These are phyloP conservation scores for Felis catus DNA, from an alignment of 2,113 vertebrate species.

Conservation along the genomic window DNA sequence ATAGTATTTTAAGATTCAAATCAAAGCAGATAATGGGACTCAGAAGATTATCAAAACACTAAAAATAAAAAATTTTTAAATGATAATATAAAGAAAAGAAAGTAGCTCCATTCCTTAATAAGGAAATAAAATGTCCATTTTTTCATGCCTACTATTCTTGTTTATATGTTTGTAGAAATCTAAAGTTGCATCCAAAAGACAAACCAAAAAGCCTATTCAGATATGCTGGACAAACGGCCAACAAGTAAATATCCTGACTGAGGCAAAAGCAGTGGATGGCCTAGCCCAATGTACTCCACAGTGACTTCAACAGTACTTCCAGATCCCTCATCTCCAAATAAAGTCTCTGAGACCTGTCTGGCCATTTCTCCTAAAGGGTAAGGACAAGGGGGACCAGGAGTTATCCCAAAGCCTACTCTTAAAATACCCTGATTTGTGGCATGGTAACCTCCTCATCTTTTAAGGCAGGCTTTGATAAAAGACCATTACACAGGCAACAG, in stretches of 20 bases:
- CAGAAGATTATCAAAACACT: slow-evolving; percentile 12
- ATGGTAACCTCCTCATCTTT: neutral
- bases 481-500: neutral
- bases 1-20: slow-evolving; percentile 15
- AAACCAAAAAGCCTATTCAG: neutral
- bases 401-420: neutral
- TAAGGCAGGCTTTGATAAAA: neutral
- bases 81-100: neutral
- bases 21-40: neutral
- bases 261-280: neutral
- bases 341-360: neutral
- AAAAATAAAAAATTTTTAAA: neutral
- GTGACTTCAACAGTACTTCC: neutral
- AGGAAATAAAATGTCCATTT: neutral
- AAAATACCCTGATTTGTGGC: neutral
- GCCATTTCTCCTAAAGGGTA: neutral
- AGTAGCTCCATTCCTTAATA: neutral
- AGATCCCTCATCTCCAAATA: neutral
- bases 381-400: neutral
- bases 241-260: neutral
- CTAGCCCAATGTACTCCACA: neutral
- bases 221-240: neutral
- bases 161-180: slow-evolving; percentile 14
- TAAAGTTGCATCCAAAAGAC: neutral
- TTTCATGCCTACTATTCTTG: neutral